phyloP scores from a whole-genome alignment of 2,888 invertebrate genomes.

The Rhaphigaster nebulosa region DNA sequence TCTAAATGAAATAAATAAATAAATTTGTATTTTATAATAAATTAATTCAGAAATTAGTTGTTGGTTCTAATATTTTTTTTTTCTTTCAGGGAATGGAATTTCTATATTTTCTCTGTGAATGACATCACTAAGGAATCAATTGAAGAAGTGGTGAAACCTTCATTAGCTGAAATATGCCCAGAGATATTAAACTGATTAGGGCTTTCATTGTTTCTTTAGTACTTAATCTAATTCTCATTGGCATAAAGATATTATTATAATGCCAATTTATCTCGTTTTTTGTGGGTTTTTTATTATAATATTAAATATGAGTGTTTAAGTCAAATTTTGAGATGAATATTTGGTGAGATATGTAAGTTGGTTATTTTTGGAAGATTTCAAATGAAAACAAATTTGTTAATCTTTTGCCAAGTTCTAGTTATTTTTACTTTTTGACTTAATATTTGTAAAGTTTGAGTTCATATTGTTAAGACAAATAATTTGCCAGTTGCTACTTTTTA shows the following conservation, averaged over 20 bases:
- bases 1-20: too few species aligned
- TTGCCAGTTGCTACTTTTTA: too few species aligned
- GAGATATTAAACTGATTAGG: not conserved
- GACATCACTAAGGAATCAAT: not conserved
- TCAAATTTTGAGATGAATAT: not conserved
- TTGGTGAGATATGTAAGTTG: too few species aligned
- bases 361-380: not conserved
- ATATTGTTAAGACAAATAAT: too few species aligned
- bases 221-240: not conserved
- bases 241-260: not conserved
- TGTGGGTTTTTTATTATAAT: not conserved
- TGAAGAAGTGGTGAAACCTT: not conserved
- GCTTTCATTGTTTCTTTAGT: not conserved
- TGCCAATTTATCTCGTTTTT: not conserved
- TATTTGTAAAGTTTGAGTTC: too few species aligned
- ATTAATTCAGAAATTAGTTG: too few species aligned
- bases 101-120: constrained; percentile 10
- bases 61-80: not conserved
- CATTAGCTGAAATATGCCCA: not conserved
- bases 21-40: too few species aligned
- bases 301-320: not conserved
- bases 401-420: not conserved
- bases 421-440: not conserved
- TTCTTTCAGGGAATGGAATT: constrained; percentile 18
- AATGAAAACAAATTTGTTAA: not conserved